Evolutionary conservation across 2,888 invertebrate species (phyloP).

Genomic region (Abrostola tripartita): DNA sequence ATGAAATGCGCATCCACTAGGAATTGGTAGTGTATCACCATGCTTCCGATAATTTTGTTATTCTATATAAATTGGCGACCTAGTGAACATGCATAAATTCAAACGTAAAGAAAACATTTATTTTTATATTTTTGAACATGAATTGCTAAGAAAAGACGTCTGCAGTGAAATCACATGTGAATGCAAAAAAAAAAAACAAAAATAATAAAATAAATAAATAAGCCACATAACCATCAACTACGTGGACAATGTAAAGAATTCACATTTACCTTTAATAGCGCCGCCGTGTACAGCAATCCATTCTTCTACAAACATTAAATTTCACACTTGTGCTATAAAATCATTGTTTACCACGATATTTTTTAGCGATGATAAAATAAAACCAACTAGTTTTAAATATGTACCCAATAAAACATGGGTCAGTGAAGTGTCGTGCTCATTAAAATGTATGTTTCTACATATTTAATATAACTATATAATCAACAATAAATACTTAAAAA

Average conservation of each 20-base stretch:
- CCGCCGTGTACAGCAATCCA: constrained; percentile 62
- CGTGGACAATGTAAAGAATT: constrained; percentile 72
- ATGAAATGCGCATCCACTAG: constrained; percentile 86
- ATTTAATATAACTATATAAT: constrained; percentile 62
- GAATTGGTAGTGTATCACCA: constrained; percentile 62
- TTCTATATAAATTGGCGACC: constrained; percentile 48
- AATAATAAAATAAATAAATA: constrained; percentile 86
- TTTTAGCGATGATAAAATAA: constrained; percentile 58
- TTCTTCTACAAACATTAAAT: constrained; percentile 70
- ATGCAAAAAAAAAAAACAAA: constrained; percentile 80
- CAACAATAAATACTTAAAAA: constrained; percentile 68
- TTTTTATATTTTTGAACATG: constrained; percentile 71
- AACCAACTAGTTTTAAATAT: constrained; percentile 53
- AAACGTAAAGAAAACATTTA: constrained; percentile 44
- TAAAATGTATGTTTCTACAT: constrained; percentile 57
- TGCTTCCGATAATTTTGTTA: constrained; percentile 73
- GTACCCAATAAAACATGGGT: constrained; percentile 64
- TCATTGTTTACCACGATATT: constrained; percentile 53
- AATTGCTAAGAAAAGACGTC: constrained; percentile 82
- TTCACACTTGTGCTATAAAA: constrained; percentile 65
- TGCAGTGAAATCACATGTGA: constrained; percentile 89
- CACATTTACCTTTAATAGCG: constrained; percentile 76
- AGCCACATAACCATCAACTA: constrained; percentile 85
- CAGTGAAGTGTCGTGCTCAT: constrained; percentile 73
- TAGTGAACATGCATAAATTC: constrained; percentile 74